Base-by-base conservation (phyloP, 1,140 invertebrate genomes). In the Drosophila pachea region DNA sequence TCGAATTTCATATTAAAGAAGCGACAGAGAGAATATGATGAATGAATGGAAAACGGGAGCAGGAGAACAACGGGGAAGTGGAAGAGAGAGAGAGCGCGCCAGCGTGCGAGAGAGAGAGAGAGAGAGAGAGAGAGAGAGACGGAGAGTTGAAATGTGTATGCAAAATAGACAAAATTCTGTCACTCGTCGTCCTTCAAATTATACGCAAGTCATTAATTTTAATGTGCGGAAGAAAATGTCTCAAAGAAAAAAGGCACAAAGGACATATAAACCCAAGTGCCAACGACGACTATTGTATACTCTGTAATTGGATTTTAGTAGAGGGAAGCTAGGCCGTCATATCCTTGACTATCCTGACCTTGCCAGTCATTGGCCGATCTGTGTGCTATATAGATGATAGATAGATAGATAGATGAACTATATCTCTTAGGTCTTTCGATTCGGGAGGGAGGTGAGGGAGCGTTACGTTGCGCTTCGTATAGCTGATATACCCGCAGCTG, bases 151-250 rank as follows among this genome's bases (percentile, higher is more conserved):
- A 12, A 35, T 29, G 4, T 36, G 58, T 14, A 31, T 22, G 22
- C 22, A 9, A 60, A 61, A 56, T 42, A 43, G 38, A 32, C 38
- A 40, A 55, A 55, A 31, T 31, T 48, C 50, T 32, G 40, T 45
- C 64, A 55, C 55, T 50, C 40, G 7, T 35, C 5, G 45, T 35
- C 29, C 32, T 35, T 9, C 56, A 45, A 43, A 50, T 55, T 65
- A 16, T 62, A 48, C 64, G 74, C 64, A 72, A 76, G 64, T 78
- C 79, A 82, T 82, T 82, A 82, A 82, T 82, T 83, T 82, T 71
- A 72, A 74, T 83, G 63, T 53, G 40, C n/a, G 50, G n/a, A 31
- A 32, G 55, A 45, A 69, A 64, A 47, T 56, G 36, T 53, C 16
- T 35, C 32, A 50, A 55, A 16, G 7, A 32, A 40, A 40, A 40